Base-by-base conservation (phyloP, 2,888 invertebrate species). In the Alcis repandata region DNA sequence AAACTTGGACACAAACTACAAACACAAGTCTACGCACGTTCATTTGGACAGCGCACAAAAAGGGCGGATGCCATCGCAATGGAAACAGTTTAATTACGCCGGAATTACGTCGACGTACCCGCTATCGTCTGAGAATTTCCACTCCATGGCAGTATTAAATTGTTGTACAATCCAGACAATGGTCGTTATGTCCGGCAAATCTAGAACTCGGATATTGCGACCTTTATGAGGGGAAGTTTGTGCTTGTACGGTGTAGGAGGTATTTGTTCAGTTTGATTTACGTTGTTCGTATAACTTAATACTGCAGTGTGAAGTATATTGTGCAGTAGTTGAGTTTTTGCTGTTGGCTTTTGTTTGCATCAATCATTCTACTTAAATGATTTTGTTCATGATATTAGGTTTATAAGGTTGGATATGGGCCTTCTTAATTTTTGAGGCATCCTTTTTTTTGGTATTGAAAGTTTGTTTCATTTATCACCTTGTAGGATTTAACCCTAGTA, bases 111-210 rank as follows among this genome's bases (percentile, higher is more conserved):
- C 63, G 56, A 63, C 63, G 61, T 56, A 59, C 53, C 40, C 48
- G 49, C 64, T 60, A 67, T 59, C 63, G 71, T 74, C 73, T 73
- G 73, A 71, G 73, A 73, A 74, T 74, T 66, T 66, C 73, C 48
- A 65, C 68, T 70, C 68, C 49, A 63, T 63, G 69, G 49, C 59
- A 53, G 69, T 72, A 72, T 68, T 72, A 72, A 72, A 72, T 72
- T 69, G 71, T 71, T 64, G 68, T 54, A 65, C 70, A 60, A 52
- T 60, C 66, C 73, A 67, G 67, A 74, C 71, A 70, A 71, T 73
- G 68, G 68, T 43, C 49, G 61, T 61, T 53, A 58, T 56, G 64
- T 64, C 64, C 59, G 59, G 63, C 62, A 61, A 63, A 72, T 63
- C 68, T 63, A 62, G 64, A 66, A 71, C 67, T 69, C 62, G 56